phyloP scores from a whole-genome alignment of 2,113 vertebrate species.

The Sarotherodon lohbergeri region DNA sequence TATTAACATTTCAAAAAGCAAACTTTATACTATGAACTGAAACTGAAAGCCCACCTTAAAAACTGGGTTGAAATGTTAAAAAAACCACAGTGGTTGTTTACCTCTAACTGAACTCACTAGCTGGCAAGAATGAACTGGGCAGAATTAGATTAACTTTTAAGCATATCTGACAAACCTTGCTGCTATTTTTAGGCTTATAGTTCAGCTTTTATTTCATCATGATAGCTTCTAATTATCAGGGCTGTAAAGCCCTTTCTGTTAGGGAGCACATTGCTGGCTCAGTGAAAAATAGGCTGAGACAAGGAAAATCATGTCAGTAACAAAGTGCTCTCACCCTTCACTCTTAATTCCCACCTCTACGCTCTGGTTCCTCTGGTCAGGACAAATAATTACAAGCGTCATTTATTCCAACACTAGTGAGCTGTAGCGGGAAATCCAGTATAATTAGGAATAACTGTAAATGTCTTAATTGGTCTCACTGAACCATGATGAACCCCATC shows the following conservation, averaged over 20 bases:
- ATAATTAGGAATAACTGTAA: slow-evolving; percentile 20
- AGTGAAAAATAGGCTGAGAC: not conserved
- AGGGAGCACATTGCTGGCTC: not conserved
- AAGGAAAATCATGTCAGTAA: not conserved
- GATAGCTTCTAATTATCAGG: not conserved
- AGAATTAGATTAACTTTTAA: not conserved
- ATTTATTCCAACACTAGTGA: slow-evolving; percentile 20
- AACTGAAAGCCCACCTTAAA: not conserved
- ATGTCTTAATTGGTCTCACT: slow-evolving; percentile 9
- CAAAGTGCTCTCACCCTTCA: not conserved
- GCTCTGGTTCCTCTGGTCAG: slow-evolving; percentile 25
- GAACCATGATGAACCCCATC: slow-evolving; percentile 1
- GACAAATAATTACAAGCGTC: slow-evolving; percentile 23
- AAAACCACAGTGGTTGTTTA: not conserved
- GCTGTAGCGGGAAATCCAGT: not conserved
- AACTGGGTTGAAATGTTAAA: not conserved
- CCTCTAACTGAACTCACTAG: not conserved
- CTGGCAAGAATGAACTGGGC: too few species aligned
- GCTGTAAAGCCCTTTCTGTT: not conserved
- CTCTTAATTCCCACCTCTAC: not conserved
- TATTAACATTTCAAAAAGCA: not conserved
- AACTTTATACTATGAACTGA: not conserved
- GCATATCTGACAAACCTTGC: not conserved
- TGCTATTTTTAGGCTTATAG: not conserved
- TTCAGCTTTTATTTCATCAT: not conserved